A percentile compares a stretch with the other conserved stretches of the same genome.
These are phyloP conservation scores for Bradypus variegatus DNA, from an alignment of 2,797 vertebrate species.

Conservation along the genomic window DNA sequence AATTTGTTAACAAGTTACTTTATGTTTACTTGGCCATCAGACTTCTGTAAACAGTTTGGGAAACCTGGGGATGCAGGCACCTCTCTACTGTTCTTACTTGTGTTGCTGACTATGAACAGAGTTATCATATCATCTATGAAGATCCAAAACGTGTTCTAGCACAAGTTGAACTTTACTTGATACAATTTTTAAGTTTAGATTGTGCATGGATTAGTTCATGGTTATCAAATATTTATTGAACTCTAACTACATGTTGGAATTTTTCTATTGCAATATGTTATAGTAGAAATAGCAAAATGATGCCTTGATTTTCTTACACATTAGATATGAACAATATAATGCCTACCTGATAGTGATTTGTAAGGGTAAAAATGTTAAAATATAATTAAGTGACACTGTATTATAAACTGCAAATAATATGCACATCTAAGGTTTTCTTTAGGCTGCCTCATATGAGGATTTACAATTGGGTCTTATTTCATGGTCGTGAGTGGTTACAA, in stretches of 20 bases:
- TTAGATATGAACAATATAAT: background rate
- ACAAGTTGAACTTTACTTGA: background rate
- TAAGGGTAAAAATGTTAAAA: background rate
- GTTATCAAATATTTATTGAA: background rate
- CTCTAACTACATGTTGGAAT: background rate
- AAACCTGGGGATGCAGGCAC: rapidly evolving
- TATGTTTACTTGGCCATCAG: background rate
- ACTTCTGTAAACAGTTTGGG: background rate
- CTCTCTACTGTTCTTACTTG: background rate
- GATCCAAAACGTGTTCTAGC: background rate
- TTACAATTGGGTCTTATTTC: background rate
- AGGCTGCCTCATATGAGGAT: background rate
- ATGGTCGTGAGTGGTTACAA: background rate
- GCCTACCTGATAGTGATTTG: background rate
- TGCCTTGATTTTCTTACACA: background rate
- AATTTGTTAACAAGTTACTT: background rate
- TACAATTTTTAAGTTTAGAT: background rate
- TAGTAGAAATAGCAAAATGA: background rate
- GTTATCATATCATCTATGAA: background rate
- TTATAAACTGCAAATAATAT: background rate
- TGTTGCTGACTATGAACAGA: background rate
- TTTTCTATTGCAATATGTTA: background rate
- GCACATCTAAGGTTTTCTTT: background rate
- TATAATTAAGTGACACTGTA: background rate
- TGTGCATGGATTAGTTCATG: background rate